Evolutionary conservation across 92 coral and sea anemone genomes (phyloP).

Genomic region (Actinernus sp.): DNA sequence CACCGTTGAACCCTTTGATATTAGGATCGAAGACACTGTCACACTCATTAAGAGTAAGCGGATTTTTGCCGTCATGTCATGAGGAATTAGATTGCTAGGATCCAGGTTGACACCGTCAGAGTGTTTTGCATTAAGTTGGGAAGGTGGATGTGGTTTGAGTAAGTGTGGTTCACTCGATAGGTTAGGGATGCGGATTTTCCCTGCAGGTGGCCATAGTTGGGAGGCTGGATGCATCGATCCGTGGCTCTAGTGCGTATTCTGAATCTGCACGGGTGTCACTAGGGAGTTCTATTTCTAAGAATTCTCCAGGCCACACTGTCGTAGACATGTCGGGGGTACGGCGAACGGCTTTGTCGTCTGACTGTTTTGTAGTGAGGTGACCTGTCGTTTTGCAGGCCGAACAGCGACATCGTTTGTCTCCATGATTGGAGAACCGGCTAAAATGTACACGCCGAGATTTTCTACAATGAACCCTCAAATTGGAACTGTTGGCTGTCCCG

Average conservation of each 20-base stretch:
- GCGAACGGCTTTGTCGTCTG: too few relatives aligned
- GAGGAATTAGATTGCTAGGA: too few relatives aligned
- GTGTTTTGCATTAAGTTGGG: not conserved
- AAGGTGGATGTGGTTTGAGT: slow-evolving; percentile 15
- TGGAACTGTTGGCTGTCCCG: too few relatives aligned
- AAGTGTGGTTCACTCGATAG: slow-evolving; percentile 24
- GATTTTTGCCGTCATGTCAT: too few relatives aligned
- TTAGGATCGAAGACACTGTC: too few relatives aligned
- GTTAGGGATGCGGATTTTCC: slow-evolving; percentile 42
- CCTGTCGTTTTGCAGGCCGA: too few relatives aligned
- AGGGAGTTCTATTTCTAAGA: slow-evolving; percentile 27
- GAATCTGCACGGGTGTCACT: slow-evolving; percentile 28
- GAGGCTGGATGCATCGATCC: slow-evolving; percentile 43
- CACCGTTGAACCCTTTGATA: slow-evolving; percentile 28
- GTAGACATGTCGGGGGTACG: slow-evolving; percentile 30
- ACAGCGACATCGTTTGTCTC: too few relatives aligned
- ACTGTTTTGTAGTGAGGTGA: too few relatives aligned
- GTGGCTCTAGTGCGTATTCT: slow-evolving; percentile 35
- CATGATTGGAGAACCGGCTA: too few relatives aligned
- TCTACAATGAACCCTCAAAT: too few relatives aligned
- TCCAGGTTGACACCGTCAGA: too few relatives aligned
- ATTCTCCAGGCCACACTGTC: slow-evolving; percentile 46
- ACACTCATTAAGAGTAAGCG: slow-evolving; percentile 8
- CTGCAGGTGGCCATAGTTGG: slow-evolving; percentile 23
- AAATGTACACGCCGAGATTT: too few relatives aligned